These are phyloP conservation scores for Rhingia rostrata DNA, from an alignment of 2,888 invertebrate species.

Conservation along the genomic window DNA sequence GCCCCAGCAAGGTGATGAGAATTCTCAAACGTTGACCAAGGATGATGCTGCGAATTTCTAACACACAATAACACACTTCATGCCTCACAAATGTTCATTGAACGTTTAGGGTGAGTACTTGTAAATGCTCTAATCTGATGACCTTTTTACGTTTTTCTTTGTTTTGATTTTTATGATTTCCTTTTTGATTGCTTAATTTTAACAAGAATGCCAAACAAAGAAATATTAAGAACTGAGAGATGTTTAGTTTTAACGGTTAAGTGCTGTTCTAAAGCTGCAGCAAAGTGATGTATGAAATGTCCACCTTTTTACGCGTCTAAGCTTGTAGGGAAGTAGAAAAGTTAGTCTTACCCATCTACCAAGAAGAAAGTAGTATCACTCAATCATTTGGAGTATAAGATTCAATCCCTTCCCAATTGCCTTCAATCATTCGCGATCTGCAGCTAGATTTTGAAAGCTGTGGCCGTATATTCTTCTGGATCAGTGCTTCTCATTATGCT, in stretches of 20 bases:
- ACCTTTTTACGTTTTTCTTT: slow-evolving; percentile 16
- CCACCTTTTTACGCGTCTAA: neutral
- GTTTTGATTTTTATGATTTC: slow-evolving; percentile 1
- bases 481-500: too few species aligned
- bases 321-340: too few species aligned
- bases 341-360: neutral
- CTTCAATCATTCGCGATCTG: too few species aligned
- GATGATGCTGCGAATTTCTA: neutral
- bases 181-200: slow-evolving; percentile 4
- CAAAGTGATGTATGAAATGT: slow-evolving; percentile 16
- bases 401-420: too few species aligned
- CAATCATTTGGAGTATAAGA: too few species aligned
- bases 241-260: neutral
- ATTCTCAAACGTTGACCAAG: slow-evolving; percentile 2
- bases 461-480: too few species aligned
- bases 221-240: neutral
- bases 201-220: neutral
- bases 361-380: too few species aligned
- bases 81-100: slow-evolving; percentile 39
- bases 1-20: neutral
- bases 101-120: slow-evolving; percentile 69
- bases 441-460: too few species aligned
- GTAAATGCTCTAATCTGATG: slow-evolving; percentile 57
- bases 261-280: neutral
- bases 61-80: slow-evolving; percentile 35